A percentile compares a stretch with the other conserved stretches of the same genome.
These are phyloP conservation scores for Myotis pilosus DNA, from an alignment of 2,797 vertebrate genomes.

Conservation along the genomic window DNA sequence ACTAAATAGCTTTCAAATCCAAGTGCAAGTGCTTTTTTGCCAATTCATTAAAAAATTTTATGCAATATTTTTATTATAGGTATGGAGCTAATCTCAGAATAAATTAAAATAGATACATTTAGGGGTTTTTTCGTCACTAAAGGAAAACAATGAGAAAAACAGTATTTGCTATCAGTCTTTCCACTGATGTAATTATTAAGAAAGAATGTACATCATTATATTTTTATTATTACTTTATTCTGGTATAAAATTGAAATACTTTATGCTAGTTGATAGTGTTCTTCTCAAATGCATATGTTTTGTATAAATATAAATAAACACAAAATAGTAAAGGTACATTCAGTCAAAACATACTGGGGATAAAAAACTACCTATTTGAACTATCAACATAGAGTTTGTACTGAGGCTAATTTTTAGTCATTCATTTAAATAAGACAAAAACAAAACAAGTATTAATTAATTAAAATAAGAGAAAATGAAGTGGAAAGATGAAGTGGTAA, in stretches of 20 bases:
- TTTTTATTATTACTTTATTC: neutral
- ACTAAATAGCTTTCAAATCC: neutral
- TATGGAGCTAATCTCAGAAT: neutral
- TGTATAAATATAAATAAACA: neutral
- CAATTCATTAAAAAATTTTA: neutral
- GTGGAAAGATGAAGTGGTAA: slow-evolving; percentile 76
- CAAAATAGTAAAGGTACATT: neutral
- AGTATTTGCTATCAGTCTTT: neutral
- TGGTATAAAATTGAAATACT: neutral
- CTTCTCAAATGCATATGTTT: neutral
- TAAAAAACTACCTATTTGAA: neutral
- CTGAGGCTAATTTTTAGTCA: neutral
- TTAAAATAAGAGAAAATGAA: slow-evolving; percentile 72
- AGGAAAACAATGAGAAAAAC: neutral
- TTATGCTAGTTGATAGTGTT: neutral
- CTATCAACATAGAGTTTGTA: neutral
- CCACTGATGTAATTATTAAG: neutral
- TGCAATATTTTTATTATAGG: neutral
- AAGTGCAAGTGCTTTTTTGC: neutral
- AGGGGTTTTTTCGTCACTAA: neutral
- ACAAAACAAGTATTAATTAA: slow-evolving; percentile 78
- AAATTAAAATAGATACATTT: neutral
- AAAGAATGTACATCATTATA: neutral
- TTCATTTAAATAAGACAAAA: slow-evolving; percentile 75
- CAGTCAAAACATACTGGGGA: neutral